Conservation (phyloP, 2,888 invertebrate species). For the Ryuthela nishihirai region DNA sequence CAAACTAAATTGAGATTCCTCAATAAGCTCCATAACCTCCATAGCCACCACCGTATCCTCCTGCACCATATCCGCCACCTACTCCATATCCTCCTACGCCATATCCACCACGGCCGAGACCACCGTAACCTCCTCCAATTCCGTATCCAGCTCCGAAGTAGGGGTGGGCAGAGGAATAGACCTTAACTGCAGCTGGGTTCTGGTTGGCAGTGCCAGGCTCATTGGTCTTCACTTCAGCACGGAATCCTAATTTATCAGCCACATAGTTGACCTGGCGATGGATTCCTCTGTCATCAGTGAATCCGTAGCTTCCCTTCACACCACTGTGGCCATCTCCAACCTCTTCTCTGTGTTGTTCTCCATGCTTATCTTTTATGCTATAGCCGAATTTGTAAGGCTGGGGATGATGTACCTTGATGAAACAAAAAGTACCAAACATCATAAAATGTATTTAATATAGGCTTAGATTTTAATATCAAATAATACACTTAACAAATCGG, state of each 20-base stretch:
- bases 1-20: too few species aligned
- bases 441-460: too few species aligned
- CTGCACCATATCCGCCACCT: neutral
- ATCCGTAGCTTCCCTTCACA: slow-evolving; percentile 22
- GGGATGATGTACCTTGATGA: neutral
- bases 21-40: too few species aligned
- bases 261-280: slow-evolving; percentile 17
- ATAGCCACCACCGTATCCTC: neutral
- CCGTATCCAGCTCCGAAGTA: slow-evolving; percentile 10
- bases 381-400: slow-evolving; percentile 16
- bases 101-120: too few species aligned
- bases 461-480: too few species aligned
- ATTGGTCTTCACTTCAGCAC: slow-evolving; percentile 20
- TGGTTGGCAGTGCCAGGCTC: slow-evolving; percentile 21
- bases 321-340: neutral
- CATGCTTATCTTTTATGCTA: slow-evolving; percentile 8
- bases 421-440: neutral
- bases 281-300: slow-evolving; percentile 12
- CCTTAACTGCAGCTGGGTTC: slow-evolving; percentile 7
- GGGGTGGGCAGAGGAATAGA: slow-evolving; percentile 8
- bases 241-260: slow-evolving; percentile 16
- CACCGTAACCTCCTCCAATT: neutral
- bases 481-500: too few species aligned
- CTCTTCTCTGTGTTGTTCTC: slow-evolving; percentile 9
- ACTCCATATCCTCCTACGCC: neutral